A percentile compares a stretch with the other conserved stretches of the same genome.
phyloP scores from a whole-genome alignment of 2,797 vertebrate genomes.

The Coreius guichenoti region DNA sequence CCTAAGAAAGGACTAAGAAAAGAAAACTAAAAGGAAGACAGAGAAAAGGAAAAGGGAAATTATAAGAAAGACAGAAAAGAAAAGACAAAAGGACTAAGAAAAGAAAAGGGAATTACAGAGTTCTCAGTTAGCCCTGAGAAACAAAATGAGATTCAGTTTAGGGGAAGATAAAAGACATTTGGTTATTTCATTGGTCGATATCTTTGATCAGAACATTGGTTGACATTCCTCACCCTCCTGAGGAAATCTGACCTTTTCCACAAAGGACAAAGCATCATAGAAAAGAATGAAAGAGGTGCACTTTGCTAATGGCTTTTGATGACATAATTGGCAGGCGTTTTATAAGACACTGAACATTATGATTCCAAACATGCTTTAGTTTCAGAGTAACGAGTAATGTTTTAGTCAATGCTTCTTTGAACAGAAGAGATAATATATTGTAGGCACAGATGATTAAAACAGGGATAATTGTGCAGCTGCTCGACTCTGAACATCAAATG shows the following conservation, averaged over 20 bases:
- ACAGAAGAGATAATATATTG: conserved; percentile 12
- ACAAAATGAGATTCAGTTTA: neutral
- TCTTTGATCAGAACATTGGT: conserved; percentile 38
- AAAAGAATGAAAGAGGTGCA: neutral
- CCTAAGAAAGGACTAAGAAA: neutral
- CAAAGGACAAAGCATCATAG: neutral
- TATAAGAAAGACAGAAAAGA: neutral
- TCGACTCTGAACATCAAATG: conserved; percentile 29
- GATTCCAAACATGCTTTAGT: conserved; percentile 17
- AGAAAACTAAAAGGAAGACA: neutral
- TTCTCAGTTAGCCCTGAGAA: neutral
- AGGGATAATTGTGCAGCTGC: conserved; percentile 35
- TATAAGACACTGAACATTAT: conserved; percentile 10
- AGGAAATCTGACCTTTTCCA: conserved; percentile 15
- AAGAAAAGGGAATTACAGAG: neutral
- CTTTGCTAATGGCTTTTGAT: conserved; percentile 19
- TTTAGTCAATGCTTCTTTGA: conserved; percentile 31
- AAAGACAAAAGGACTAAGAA: neutral
- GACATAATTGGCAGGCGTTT: conserved; percentile 31
- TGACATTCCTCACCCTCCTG: conserved; percentile 15
- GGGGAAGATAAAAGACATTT: neutral
- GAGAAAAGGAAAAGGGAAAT: neutral
- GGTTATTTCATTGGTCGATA: conserved; percentile 40
- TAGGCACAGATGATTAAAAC: conserved; percentile 25
- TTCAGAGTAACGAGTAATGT: conserved; percentile 23